Percentiles rank a stretch among this genome's conserved stretches.
These are phyloP conservation scores for Lymantria dispar DNA, from an alignment of 2,888 invertebrate genomes.

Conservation along the genomic window DNA sequence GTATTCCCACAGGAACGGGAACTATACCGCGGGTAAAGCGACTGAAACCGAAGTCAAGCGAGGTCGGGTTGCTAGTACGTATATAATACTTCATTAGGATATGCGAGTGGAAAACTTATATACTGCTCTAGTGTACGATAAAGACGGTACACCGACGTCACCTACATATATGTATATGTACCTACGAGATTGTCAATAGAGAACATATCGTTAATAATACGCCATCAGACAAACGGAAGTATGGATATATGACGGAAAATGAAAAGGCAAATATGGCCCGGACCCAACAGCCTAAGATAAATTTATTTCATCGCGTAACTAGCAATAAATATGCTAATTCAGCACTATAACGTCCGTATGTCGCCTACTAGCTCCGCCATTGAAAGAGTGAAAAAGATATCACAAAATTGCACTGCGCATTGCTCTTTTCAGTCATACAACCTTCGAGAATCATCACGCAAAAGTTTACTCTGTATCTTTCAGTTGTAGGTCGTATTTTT, in stretches of 20 bases:
- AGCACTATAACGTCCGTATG: constrained; percentile 80
- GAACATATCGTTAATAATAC: no score
- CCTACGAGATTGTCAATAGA: no score
- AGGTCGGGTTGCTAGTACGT: no score
- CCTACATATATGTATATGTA: no score
- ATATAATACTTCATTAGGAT: no score
- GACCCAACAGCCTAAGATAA: constrained; percentile 71
- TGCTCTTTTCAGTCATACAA: constrained; percentile 77
- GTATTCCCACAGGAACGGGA: no score
- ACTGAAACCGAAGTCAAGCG: no score
- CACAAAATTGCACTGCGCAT: constrained; percentile 81
- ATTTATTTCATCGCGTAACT: constrained; percentile 76
- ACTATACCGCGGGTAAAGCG: no score
- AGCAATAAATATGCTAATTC: constrained; percentile 82
- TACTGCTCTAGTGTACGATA: no score
- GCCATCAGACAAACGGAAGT: constrained; percentile 43
- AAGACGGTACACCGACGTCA: no score
- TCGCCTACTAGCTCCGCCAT: constrained; percentile 69
- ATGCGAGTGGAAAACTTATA: no score
- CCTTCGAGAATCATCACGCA: constrained; percentile 54
- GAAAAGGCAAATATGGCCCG: constrained; percentile 56
- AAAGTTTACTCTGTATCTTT: constrained; percentile 70
- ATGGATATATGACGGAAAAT: constrained; percentile 44
- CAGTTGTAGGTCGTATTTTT: constrained; percentile 66
- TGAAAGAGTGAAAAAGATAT: constrained; percentile 81